Base-by-base conservation (phyloP, 2,888 invertebrate genomes). In the Eledona agricola region DNA sequence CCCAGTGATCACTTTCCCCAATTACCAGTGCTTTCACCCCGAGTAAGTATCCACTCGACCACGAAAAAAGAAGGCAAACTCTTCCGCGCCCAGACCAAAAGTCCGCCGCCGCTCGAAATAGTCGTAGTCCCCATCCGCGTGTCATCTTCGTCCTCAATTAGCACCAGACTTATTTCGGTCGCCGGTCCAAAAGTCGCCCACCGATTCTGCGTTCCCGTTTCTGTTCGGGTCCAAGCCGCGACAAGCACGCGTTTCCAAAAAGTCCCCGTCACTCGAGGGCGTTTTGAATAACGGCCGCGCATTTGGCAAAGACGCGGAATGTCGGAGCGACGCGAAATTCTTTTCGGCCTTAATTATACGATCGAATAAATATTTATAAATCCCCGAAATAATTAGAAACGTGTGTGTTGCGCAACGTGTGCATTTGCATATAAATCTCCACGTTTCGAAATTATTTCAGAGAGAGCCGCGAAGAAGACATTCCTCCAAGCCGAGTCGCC, bases 371-470 rank as follows among this genome's bases (percentile, higher is more conserved):
- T 53, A 53, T 50, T 54, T 54, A 37, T 43, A 43, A 37, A 31
- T 34, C 34, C 34, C 35, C 23, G 46, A 47, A 53, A 47, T 47
- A 45, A 51, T 51, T 37, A 37, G 43, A 42, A 51, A 52, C 51
- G 34, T 38, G n/a, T n/a, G n/a, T n/a, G 47, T 53, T 49, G 47
- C 49, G 46, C 47, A 53, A 35, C 34, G 17, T 37, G 17, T 40
- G 42, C 34, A 55, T 55, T 55, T 47, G 51, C 55, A 55, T 55
- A 55, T 47, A 55, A 55, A 55, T 55, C 28, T 45, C 50, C 26
- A 34, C 45, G 35, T 55, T 55, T 55, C 55, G 45, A 45, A 54
- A 54, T 54, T 54, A 54, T 50, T 40, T 50, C 32, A 40, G 50
- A 32, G 38, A 50, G 38, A 50, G 38, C 25, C 22, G 26, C 26